A percentile compares a stretch with the other conserved stretches of the same genome.
phyloP scores from a whole-genome alignment of 2,113 vertebrate genomes.

The Edolisoma coerulescens region DNA sequence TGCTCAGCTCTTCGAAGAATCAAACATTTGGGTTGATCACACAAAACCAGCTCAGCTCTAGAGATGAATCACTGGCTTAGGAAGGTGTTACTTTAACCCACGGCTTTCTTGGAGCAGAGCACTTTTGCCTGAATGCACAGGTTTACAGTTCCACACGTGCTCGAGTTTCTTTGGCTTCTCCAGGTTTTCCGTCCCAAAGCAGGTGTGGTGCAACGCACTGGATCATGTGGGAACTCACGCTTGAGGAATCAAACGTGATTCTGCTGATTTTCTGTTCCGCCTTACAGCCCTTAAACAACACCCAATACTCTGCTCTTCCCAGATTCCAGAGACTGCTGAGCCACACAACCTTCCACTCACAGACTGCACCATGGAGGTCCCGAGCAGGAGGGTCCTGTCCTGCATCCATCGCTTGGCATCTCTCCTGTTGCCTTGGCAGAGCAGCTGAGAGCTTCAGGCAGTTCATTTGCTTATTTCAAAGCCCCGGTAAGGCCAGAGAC shows the following conservation, averaged over 20 bases:
- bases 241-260: background rate
- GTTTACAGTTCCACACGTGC: background rate
- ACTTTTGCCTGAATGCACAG: background rate
- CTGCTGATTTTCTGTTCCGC: background rate
- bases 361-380: background rate
- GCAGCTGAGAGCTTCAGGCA: background rate
- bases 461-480: background rate
- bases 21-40: background rate
- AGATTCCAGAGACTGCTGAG: background rate
- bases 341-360: background rate
- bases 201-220: background rate
- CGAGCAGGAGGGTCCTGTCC: background rate
- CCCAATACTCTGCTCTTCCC: background rate
- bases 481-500: background rate
- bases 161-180: background rate
- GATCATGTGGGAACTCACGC: rapidly evolving
- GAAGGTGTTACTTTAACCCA: background rate
- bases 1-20: background rate
- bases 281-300: background rate
- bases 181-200: background rate
- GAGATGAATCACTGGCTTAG: background rate
- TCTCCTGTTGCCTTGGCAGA: background rate
- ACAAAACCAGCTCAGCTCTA: background rate
- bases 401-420: background rate
- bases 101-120: background rate